Evolutionary conservation across 2,888 invertebrate genomes (phyloP).

Genomic region (Sipunculus nudus): DNA sequence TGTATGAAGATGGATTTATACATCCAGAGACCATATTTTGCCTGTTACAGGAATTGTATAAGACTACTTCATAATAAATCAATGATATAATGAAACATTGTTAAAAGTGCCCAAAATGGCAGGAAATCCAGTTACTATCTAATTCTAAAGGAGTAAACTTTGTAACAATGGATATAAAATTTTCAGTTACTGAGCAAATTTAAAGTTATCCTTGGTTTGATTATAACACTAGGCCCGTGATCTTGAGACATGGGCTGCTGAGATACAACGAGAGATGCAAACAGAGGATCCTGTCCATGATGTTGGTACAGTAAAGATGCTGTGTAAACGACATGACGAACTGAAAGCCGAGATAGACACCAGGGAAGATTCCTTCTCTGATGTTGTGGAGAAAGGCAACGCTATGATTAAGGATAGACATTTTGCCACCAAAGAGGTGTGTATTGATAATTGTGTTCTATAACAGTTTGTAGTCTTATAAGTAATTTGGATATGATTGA

Average conservation of each 20-base stretch:
- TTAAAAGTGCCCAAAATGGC: too few relatives aligned
- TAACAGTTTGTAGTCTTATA: conserved; percentile 2
- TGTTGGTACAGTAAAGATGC: conserved; percentile 31
- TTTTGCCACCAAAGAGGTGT: conserved; percentile 73
- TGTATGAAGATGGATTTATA: too few relatives aligned
- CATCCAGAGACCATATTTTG: too few relatives aligned
- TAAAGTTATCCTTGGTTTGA: too few relatives aligned
- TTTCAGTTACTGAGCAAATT: too few relatives aligned
- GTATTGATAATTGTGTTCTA: conserved; percentile 22
- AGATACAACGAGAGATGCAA: conserved; percentile 97
- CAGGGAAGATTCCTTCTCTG: conserved; percentile 93
- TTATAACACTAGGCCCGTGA: conserved; percentile 81
- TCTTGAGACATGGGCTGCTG: conserved; percentile 97
- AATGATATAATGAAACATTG: too few relatives aligned
- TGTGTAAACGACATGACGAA: conserved; percentile 34
- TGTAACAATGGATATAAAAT: too few relatives aligned
- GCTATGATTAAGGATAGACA: conserved; percentile 87
- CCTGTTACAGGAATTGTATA: too few relatives aligned
- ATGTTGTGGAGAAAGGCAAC: conserved; percentile 93
- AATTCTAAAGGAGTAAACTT: too few relatives aligned
- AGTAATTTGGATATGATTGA: neutral
- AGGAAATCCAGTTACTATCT: too few relatives aligned
- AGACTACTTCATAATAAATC: too few relatives aligned
- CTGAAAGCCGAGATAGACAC: conserved; percentile 98
- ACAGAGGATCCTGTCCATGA: conserved; percentile 22